Evolutionary conservation across 1,140 invertebrate genomes (phyloP).

Genomic region (Caerostris darwini): DNA sequence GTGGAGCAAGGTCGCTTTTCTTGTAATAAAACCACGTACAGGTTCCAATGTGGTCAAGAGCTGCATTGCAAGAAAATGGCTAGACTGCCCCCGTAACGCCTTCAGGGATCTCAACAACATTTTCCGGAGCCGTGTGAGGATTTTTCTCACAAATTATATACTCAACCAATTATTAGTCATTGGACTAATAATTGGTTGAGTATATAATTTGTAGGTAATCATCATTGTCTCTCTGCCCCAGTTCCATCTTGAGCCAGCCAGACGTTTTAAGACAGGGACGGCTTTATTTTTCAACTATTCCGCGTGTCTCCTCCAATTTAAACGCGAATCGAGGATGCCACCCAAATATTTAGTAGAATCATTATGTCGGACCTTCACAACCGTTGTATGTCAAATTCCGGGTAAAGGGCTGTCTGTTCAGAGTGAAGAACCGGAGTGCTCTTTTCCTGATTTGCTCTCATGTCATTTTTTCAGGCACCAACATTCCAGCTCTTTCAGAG

Average conservation of each 20-base stretch:
- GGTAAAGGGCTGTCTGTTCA: conserved; percentile 6
- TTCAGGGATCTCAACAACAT: background rate
- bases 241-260: conserved; percentile 8
- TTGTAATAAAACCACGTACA: conserved; percentile 8
- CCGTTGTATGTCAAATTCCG: conserved; percentile 6
- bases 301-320: too few species aligned
- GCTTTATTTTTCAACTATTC: conserved; percentile 19
- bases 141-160: background rate
- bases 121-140: background rate
- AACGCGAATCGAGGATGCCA: background rate
- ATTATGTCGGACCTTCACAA: background rate
- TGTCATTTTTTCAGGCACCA: background rate
- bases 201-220: conserved; percentile 8
- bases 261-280: background rate
- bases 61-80: background rate
- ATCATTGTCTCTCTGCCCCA: background rate
- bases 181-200: conserved; percentile 17
- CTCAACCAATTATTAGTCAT: too few species aligned
- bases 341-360: conserved; percentile 25
- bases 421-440: background rate
- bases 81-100: background rate
- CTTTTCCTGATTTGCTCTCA: conserved; percentile 12
- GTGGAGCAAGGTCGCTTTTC: background rate
- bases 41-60: background rate
- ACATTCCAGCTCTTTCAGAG: background rate